Percentiles rank a stretch among this genome's conserved stretches.
These are phyloP conservation scores for Paguma larvata DNA, from an alignment of 2,797 vertebrate genomes.

Conservation along the genomic window DNA sequence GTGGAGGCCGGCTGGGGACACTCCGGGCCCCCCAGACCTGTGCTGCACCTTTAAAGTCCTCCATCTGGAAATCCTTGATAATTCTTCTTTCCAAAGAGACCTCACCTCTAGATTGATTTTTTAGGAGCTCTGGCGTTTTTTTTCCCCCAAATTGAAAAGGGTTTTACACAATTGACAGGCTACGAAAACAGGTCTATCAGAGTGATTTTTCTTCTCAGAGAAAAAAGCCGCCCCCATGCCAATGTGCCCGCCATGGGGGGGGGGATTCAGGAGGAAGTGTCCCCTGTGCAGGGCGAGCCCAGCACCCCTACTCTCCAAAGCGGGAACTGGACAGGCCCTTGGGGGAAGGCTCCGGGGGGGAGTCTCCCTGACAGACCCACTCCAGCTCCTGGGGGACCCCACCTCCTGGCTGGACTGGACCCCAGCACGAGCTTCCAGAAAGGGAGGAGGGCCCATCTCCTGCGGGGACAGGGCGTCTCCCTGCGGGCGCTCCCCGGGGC, in stretches of 20 bases:
- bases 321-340: fast-evolving
- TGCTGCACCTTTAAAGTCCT: not conserved
- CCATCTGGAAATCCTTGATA: not conserved
- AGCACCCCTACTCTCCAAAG: fast-evolving
- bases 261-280: too few species aligned
- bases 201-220: not conserved
- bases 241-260: fast-evolving
- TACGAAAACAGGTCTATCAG: not conserved
- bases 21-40: fast-evolving
- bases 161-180: not conserved
- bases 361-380: not conserved
- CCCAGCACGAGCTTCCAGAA: fast-evolving
- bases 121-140: not conserved
- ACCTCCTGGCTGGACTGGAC: not conserved
- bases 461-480: not conserved
- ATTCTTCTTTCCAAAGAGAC: not conserved
- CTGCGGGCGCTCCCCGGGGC: not conserved
- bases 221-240: fast-evolving
- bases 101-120: not conserved
- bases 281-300: not conserved
- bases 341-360: not conserved
- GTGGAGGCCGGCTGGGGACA: not conserved
- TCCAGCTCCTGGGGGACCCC: fast-evolving
- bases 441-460: too few species aligned
- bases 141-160: not conserved